phyloP scores from a whole-genome alignment of 1,140 invertebrate genomes.

The Caenorhabditis briggsae region DNA sequence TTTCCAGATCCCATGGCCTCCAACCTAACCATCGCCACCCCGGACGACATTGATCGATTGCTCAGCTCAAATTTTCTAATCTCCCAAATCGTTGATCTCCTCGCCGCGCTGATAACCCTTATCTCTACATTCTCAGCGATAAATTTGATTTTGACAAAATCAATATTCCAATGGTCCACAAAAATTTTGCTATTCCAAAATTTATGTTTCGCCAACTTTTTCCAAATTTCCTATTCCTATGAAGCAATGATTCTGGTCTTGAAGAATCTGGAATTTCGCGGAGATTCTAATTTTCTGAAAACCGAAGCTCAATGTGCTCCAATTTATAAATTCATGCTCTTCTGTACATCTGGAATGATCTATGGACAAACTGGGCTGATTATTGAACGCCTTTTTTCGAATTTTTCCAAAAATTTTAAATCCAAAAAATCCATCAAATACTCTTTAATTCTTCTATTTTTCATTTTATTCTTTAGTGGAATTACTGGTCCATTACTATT shows the following conservation, averaged over 20 bases:
- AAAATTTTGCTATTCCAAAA: constrained; percentile 39
- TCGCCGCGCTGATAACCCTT: not conserved
- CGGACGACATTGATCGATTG: not conserved
- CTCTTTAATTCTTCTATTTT: too few species aligned
- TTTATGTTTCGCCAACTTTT: not conserved
- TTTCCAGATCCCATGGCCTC: not conserved
- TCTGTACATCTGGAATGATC: not conserved
- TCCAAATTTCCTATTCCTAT: not conserved
- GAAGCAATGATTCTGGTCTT: not conserved
- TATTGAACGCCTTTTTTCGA: not conserved
- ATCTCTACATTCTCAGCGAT: not conserved
- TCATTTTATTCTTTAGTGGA: not conserved
- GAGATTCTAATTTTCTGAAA: not conserved
- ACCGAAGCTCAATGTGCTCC: not conserved
- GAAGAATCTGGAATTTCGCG: not conserved
- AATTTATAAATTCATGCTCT: not conserved
- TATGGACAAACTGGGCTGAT: constrained; percentile 6
- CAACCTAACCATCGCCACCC: not conserved
- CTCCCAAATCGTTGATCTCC: not conserved
- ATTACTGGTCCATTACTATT: not conserved
- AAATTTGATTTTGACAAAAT: not conserved
- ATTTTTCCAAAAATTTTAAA: not conserved
- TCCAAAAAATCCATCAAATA: not conserved
- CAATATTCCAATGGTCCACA: constrained; percentile 2
- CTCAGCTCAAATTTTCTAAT: not conserved